Conservation (phyloP, 2,113 vertebrate genomes). For the Hypanus sabinus region DNA sequence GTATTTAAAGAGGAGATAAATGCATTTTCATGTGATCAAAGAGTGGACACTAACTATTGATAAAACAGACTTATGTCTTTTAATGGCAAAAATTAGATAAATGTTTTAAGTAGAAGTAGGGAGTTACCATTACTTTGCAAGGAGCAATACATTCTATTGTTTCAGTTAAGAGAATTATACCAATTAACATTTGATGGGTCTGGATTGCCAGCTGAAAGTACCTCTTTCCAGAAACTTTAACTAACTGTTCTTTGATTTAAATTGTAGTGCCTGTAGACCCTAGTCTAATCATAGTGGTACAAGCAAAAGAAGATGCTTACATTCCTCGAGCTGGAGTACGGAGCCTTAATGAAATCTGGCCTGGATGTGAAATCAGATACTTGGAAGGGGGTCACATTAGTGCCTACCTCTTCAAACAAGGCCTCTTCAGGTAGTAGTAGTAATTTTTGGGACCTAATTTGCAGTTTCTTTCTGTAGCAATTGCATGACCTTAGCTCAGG, state of each 20-base stretch:
- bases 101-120: slow-evolving; percentile 3
- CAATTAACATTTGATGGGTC: background rate
- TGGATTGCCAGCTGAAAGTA: background rate
- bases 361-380: slow-evolving; percentile 87
- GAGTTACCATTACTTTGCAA: background rate
- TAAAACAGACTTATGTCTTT: background rate
- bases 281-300: slow-evolving; percentile 85
- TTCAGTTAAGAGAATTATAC: background rate
- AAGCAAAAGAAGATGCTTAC: slow-evolving; percentile 93
- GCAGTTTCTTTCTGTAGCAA: background rate
- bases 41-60: background rate
- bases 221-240: background rate
- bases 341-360: slow-evolving; percentile 93
- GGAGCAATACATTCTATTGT: background rate
- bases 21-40: background rate
- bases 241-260: slow-evolving; percentile 36
- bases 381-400: slow-evolving; percentile 90
- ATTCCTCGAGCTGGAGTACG: slow-evolving; percentile 88
- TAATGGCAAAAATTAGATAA: background rate
- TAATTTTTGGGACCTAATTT: background rate
- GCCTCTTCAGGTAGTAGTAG: slow-evolving; percentile 75
- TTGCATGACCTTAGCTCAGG: background rate
- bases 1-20: background rate
- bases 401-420: slow-evolving; percentile 96
- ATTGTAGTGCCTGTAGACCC: slow-evolving; percentile 85